Base-by-base conservation (phyloP, 2,113 vertebrate genomes). In the Hyperopisus bebe region DNA sequence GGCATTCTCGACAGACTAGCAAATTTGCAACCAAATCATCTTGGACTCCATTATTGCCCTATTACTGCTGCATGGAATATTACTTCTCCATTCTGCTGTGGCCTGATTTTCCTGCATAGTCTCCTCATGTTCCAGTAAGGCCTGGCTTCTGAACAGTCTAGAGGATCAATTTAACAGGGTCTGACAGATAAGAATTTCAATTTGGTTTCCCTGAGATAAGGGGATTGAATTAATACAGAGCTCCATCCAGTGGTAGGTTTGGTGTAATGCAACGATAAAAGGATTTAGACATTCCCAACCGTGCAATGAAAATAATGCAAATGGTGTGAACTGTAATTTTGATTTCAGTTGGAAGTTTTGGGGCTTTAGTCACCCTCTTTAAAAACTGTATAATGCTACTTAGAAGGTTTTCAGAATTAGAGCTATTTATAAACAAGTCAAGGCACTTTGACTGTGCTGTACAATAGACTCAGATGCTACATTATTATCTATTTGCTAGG, bases 211-310 rank as follows among this genome's bases (percentile, higher is more conserved):
- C 35, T 21, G 39, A 27, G 35, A 82, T 84, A 31, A 62, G 35
- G 5, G 77, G 77, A 53, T 84, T 89, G 21, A 21, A 85, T 89
- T 84, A 89, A 58, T 89, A 62, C 50, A 85, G 39, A 89, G 89
- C 89, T 46, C 89, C 89, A 27, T 85, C 89, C 89, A 89, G 89
- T 89, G 89, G 89, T 58, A 8, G 24, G 39, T 89, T 62, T 46
- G 48, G 53, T 84, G 89, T 89, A 89, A 62, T 89, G 80, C 89
- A 47, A 62, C 44, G 77, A 85, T 58, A 46, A 89, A 85, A 62
- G 24, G 80, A 89, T 84, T 62, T 62, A 27, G 35, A 50, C 31
- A 89, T 35, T 51, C 87, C 42, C 42, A 77, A 10, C 58, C 88
- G 50, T 46, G 62, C 88, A 24, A 80, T 88, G 87, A 19, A 50